phyloP scores from a whole-genome alignment of 2,888 invertebrate species.

The Drosophila bunnanda region DNA sequence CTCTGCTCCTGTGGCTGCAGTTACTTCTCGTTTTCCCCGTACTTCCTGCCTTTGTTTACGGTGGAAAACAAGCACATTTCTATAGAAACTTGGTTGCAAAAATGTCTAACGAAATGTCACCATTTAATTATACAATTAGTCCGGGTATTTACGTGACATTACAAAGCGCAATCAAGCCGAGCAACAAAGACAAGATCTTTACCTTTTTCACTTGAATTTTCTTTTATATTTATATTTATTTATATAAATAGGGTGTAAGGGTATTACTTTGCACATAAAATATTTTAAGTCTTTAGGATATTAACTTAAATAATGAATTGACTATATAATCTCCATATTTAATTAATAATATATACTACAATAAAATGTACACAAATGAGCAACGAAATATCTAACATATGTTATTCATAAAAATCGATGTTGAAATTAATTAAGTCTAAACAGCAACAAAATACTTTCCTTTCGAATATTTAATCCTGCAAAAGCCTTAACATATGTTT shows the following conservation, averaged over 20 bases:
- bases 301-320: too few relatives aligned
- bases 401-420: too few relatives aligned
- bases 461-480: background rate
- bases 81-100: slow-evolving; percentile 36
- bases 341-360: too few relatives aligned
- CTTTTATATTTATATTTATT: background rate
- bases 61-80: slow-evolving; percentile 42
- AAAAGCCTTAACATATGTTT: background rate
- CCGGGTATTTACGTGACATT: slow-evolving; percentile 21
- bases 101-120: slow-evolving; percentile 28
- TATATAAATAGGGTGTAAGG: background rate
- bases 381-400: too few relatives aligned
- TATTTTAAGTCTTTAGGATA: too few relatives aligned
- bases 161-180: slow-evolving; percentile 9
- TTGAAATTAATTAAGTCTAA: background rate
- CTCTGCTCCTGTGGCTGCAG: slow-evolving; percentile 31
- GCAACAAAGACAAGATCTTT: background rate
- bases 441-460: background rate
- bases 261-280: too few relatives aligned
- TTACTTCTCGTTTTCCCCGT: slow-evolving; percentile 31
- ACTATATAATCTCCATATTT: too few relatives aligned
- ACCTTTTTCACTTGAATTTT: background rate
- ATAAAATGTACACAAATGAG: too few relatives aligned
- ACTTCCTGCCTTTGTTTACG: slow-evolving; percentile 39
- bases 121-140: slow-evolving; percentile 34